Percentiles rank a stretch among this genome's conserved stretches.
Conservation (phyloP, 92 coral and sea anemone genomes). For the Heteractis magnifica region DNA sequence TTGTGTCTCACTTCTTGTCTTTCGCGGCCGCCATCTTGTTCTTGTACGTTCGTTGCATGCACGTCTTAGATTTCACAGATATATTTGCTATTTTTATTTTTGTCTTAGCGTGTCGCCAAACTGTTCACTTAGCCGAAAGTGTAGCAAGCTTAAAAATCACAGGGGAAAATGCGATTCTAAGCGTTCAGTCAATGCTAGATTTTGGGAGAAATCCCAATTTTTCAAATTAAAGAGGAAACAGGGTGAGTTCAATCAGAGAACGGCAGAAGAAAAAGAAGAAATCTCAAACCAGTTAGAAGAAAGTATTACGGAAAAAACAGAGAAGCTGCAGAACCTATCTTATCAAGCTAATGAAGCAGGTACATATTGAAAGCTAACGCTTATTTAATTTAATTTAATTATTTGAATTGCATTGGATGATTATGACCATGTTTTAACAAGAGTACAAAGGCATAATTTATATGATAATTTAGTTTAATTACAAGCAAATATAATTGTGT, state of each 20-base stretch:
- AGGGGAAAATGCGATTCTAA: constrained; percentile 30
- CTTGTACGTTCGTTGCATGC: not conserved
- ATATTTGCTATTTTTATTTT: not conserved
- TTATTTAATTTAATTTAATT: too few species aligned
- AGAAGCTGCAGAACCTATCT: not conserved
- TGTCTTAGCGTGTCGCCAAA: constrained; percentile 14
- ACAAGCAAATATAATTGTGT: too few species aligned
- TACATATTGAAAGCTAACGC: too few species aligned
- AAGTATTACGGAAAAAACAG: not conserved
- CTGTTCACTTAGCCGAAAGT: constrained; percentile 17
- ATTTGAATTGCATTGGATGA: too few species aligned
- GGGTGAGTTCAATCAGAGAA: constrained; percentile 8
- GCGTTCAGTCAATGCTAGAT: constrained; percentile 13
- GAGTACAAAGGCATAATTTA: constrained; percentile 1
- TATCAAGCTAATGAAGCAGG: not conserved
- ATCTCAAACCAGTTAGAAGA: not conserved
- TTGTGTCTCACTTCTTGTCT: not conserved
- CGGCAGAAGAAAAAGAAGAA: not conserved
- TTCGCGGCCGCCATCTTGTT: constrained; percentile 37
- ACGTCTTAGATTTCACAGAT: not conserved
- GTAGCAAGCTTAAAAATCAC: constrained; percentile 34
- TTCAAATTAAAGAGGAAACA: constrained; percentile 18
- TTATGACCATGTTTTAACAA: too few species aligned
- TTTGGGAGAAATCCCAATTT: constrained; percentile 41
- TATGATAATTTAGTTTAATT: not conserved